Percentiles rank a stretch among this genome's conserved stretches.
Conservation (phyloP, 2,888 invertebrate species). For the Drosophila longiperda region DNA sequence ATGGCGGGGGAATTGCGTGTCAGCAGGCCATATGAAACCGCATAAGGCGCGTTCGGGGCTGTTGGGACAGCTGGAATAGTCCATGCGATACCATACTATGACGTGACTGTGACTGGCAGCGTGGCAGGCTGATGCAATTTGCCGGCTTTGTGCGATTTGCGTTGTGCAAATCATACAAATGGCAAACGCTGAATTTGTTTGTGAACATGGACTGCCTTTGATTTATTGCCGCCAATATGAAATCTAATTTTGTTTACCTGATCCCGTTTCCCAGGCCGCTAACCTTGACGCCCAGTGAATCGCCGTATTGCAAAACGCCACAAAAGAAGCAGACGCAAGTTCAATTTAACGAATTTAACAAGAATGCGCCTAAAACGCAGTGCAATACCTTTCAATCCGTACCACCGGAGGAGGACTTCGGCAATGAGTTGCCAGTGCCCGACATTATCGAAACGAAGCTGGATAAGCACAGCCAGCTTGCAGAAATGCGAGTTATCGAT, state of each 20-base stretch:
- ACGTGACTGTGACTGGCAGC: constrained; percentile 42
- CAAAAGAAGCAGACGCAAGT: constrained; percentile 28
- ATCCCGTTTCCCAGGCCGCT: constrained; percentile 45
- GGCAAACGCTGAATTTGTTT: constrained; percentile 30
- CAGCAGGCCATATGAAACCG: constrained; percentile 60
- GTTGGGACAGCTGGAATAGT: not conserved
- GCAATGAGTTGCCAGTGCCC: too few species aligned
- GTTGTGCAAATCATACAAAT: constrained; percentile 56
- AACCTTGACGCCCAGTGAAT: constrained; percentile 39
- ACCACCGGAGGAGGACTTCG: constrained; percentile 40
- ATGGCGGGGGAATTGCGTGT: constrained; percentile 54
- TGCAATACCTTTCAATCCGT: constrained; percentile 23
- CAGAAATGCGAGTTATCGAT: too few species aligned
- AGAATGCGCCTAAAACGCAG: constrained; percentile 40
- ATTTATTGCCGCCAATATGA: constrained; percentile 55
- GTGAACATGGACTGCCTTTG: constrained; percentile 37
- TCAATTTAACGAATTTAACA: constrained; percentile 17
- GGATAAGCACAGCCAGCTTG: too few species aligned
- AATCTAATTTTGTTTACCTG: constrained; percentile 31
- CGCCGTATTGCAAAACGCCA: constrained; percentile 46
- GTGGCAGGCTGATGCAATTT: constrained; percentile 63
- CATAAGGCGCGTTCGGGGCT: constrained; percentile 17
- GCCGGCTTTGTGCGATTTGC: constrained; percentile 18
- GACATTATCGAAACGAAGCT: too few species aligned
- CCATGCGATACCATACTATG: constrained; percentile 23